Evolutionary conservation across 1,140 invertebrate species (phyloP).

Genomic region (Heliconius eleuchia): DNA sequence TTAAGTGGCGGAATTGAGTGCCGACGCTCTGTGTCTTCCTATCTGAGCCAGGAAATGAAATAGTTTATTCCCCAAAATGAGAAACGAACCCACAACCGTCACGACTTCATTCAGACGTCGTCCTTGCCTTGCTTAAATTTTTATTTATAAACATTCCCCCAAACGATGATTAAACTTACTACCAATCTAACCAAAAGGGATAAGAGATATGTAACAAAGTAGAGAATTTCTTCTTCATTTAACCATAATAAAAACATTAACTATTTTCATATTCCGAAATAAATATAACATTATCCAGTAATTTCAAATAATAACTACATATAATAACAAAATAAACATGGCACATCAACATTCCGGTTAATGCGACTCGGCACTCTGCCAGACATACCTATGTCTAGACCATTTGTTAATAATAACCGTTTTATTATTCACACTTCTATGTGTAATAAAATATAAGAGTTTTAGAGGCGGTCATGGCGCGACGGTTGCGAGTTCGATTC

Average conservation of each 20-base stretch:
- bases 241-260: not conserved
- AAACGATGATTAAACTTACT: too few species aligned
- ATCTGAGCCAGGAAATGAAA: too few species aligned
- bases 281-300: not conserved
- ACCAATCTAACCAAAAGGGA: too few species aligned
- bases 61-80: too few species aligned
- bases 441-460: not conserved
- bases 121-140: too few species aligned
- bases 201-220: too few species aligned
- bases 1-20: too few species aligned
- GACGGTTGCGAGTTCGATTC: not conserved
- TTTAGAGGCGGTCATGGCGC: not conserved
- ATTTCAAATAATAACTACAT: not conserved
- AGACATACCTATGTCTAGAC: constrained; percentile 13
- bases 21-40: too few species aligned
- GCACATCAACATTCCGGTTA: not conserved
- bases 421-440: constrained; percentile 12
- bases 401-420: constrained; percentile 12
- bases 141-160: too few species aligned
- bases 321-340: constrained; percentile 11
- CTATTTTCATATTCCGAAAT: not conserved
- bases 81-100: too few species aligned
- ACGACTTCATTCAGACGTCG: too few species aligned
- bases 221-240: too few species aligned
- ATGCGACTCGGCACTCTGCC: not conserved